Conservation (phyloP, 2,888 invertebrate genomes). For the Luperina testacea region DNA sequence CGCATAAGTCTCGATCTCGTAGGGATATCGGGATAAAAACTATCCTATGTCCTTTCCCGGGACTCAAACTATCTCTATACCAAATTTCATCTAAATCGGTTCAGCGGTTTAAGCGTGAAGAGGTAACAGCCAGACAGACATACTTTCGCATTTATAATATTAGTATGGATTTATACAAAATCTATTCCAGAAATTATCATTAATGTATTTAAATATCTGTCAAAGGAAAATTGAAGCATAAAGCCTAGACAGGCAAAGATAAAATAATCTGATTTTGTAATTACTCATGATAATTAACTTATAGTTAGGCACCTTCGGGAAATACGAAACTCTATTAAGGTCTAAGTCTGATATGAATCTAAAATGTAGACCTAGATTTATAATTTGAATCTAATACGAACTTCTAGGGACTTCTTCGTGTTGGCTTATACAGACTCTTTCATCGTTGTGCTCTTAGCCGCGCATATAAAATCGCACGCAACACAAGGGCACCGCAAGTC, state of each 20-base stretch:
- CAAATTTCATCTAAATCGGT: no score
- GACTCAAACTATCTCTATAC: no score
- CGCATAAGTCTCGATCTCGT: no score
- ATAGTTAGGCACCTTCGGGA: conserved; percentile 9
- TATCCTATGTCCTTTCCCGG: no score
- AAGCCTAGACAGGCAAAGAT: conserved; percentile 5
- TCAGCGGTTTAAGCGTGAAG: no score
- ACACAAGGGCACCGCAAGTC: no score
- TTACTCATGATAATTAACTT: conserved; percentile 36
- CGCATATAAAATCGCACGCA: no score
- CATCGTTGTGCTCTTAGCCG: not conserved
- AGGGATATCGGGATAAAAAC: no score
- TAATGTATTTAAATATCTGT: conserved; percentile 11
- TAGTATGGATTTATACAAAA: not conserved
- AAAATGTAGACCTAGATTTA: conserved; percentile 7
- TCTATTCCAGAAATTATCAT: not conserved
- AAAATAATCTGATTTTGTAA: conserved; percentile 41
- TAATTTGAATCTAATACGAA: not conserved
- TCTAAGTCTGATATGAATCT: conserved; percentile 32
- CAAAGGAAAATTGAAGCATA: conserved; percentile 25
- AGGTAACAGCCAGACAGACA: no score
- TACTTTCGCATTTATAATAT: no score
- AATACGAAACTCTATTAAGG: conserved; percentile 38
- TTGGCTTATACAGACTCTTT: not conserved
- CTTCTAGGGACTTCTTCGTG: not conserved